Evolutionary conservation across 1,140 invertebrate genomes (phyloP).

Genomic region (Nautilus pompilius): DNA sequence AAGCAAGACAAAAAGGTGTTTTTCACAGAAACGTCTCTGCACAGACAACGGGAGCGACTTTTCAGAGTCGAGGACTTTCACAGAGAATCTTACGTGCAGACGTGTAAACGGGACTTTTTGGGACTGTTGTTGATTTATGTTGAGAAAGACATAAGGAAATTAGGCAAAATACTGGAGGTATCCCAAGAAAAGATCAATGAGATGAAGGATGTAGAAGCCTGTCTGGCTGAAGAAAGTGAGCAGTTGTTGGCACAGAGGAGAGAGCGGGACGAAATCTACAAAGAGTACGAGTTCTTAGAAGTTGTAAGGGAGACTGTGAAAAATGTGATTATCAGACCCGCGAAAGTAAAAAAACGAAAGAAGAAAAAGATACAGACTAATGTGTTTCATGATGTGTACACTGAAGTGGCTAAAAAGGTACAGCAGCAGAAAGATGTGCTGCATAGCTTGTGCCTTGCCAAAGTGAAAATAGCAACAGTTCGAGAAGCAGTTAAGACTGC

Average conservation of each 20-base stretch:
- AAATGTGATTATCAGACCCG: neutral
- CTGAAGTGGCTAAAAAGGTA: neutral
- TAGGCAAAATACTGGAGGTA: neutral
- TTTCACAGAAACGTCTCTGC: neutral
- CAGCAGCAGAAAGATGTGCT: neutral
- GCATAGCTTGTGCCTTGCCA: neutral
- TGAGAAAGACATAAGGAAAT: neutral
- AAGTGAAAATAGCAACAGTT: neutral
- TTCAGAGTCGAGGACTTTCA: neutral
- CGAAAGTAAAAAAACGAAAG: neutral
- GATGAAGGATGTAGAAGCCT: neutral
- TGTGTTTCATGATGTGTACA: constrained; percentile 3
- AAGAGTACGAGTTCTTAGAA: neutral
- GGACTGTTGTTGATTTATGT: neutral
- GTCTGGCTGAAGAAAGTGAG: too few species aligned
- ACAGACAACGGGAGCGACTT: neutral
- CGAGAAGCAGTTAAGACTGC: neutral
- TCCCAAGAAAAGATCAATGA: neutral
- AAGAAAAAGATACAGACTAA: neutral
- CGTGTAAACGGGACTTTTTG: neutral
- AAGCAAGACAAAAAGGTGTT: constrained; percentile 2
- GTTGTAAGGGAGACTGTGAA: neutral
- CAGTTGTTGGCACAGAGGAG: neutral
- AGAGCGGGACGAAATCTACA: neutral
- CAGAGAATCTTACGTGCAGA: neutral